Percentiles rank a stretch among this genome's conserved stretches.
These are phyloP conservation scores for Ptychadena robeensis DNA, from an alignment of 2,797 vertebrate genomes.

Conservation along the genomic window DNA sequence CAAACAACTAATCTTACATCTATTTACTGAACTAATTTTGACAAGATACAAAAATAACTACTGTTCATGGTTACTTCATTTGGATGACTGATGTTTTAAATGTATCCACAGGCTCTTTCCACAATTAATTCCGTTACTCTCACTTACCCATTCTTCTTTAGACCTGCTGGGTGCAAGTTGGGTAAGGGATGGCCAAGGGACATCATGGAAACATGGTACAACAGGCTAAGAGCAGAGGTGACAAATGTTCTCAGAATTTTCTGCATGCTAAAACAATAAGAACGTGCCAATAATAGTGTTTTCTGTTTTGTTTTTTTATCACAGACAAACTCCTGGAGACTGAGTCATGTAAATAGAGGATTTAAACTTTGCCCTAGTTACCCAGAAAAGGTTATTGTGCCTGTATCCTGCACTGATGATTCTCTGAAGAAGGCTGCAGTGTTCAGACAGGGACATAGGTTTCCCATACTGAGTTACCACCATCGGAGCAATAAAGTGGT, in stretches of 20 bases:
- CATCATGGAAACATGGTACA: slow-evolving; percentile 72
- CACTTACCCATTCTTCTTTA: slow-evolving; percentile 89
- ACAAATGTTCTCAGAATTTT: slow-evolving; percentile 30
- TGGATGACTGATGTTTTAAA: neutral
- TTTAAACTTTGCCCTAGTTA: slow-evolving; percentile 81
- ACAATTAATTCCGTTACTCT: slow-evolving; percentile 80
- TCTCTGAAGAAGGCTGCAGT: slow-evolving; percentile 73
- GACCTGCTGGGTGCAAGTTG: slow-evolving; percentile 75
- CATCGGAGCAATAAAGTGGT: slow-evolving; percentile 80
- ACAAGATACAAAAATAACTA: too few relatives aligned
- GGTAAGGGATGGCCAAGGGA: slow-evolving; percentile 77
- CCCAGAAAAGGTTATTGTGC: slow-evolving; percentile 77
- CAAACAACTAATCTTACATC: too few relatives aligned
- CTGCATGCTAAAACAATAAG: neutral
- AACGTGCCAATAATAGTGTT: neutral
- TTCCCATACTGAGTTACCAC: slow-evolving; percentile 85
- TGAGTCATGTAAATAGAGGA: slow-evolving; percentile 80
- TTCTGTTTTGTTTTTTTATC: neutral
- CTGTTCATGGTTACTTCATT: too few relatives aligned
- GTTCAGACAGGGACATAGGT: slow-evolving; percentile 84
- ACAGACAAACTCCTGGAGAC: slow-evolving; percentile 82
- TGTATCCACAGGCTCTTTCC: slow-evolving; percentile 79
- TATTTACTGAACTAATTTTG: too few relatives aligned
- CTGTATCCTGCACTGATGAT: slow-evolving; percentile 71
- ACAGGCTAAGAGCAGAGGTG: slow-evolving; percentile 75